Conservation (phyloP, 1,140 invertebrate species). For the Drosophila oshimai region DNA sequence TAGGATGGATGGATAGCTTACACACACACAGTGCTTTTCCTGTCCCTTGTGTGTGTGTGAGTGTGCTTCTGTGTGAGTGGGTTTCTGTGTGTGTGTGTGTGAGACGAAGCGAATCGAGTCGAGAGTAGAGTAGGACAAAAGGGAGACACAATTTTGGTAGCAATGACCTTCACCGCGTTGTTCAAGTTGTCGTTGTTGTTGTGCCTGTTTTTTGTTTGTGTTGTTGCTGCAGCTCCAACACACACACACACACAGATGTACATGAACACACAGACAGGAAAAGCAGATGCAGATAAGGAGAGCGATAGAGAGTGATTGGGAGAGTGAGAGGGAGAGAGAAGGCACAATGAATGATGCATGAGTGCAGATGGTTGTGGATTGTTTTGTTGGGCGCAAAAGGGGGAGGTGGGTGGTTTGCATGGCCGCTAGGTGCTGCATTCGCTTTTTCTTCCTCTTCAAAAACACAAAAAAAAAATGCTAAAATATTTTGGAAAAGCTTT, state of each 20-base stretch:
- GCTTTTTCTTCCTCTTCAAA: conserved; percentile 4
- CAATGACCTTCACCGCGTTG: conserved; percentile 83
- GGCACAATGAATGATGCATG: conserved; percentile 64
- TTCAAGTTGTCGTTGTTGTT: conserved; percentile 77
- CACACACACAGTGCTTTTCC: conserved; percentile 34
- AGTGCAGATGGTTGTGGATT: conserved; percentile 42
- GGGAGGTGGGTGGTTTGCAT: conserved; percentile 1
- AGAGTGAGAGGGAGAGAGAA: conserved; percentile 10
- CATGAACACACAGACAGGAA: conserved; percentile 31
- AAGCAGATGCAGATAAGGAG: conserved; percentile 48
- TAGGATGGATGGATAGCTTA: conserved; percentile 48
- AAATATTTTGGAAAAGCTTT: background rate
- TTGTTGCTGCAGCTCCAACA: conserved; percentile 30
- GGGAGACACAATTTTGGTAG: conserved; percentile 82
- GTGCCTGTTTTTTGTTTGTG: conserved; percentile 42
- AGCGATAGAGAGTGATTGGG: conserved; percentile 5
- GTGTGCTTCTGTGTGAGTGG: conserved; percentile 12
- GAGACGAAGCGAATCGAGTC: conserved; percentile 55
- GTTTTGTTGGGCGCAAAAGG: background rate
- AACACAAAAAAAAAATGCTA: background rate
- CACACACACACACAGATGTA: background rate
- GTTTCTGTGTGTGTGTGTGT: conserved; percentile 18
- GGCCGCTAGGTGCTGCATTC: conserved; percentile 47
- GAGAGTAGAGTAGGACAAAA: conserved; percentile 80
- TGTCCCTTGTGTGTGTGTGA: conserved; percentile 16